Conservation (phyloP, 2,113 vertebrate species). For the Petromus typicus region DNA sequence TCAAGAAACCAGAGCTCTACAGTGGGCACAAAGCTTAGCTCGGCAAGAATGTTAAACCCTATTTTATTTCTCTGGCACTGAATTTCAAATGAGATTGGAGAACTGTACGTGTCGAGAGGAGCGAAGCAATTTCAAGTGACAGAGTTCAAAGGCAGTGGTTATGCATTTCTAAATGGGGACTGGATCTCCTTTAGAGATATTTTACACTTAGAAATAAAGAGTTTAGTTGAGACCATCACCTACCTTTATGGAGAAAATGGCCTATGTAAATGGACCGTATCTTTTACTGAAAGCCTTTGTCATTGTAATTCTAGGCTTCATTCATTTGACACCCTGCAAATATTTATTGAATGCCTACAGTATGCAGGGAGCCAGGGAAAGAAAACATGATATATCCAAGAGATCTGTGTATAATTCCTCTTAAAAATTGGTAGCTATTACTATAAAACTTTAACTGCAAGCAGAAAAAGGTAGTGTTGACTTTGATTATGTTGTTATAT, state of each 20-base stretch:
- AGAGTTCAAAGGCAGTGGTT: constrained; percentile 83
- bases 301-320: constrained; percentile 39
- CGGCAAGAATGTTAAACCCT: constrained; percentile 74
- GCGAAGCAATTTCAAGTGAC: constrained; percentile 73
- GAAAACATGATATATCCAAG: constrained; percentile 13
- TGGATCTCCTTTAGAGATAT: constrained; percentile 68
- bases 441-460: neutral
- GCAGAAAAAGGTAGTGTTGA: neutral
- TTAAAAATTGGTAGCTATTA: neutral
- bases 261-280: constrained; percentile 32
- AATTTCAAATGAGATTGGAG: constrained; percentile 77
- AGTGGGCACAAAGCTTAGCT: constrained; percentile 63
- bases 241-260: constrained; percentile 60
- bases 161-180: constrained; percentile 73
- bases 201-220: constrained; percentile 79
- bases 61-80: constrained; percentile 57
- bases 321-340: constrained; percentile 64
- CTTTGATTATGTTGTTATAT: neutral
- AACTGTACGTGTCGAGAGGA: constrained; percentile 69
- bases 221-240: constrained; percentile 24
- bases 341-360: constrained; percentile 61
- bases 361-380: neutral
- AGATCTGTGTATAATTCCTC: neutral
- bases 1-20: constrained; percentile 22
- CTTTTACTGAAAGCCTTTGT: constrained; percentile 2